These are phyloP conservation scores for Macrobrachium nipponense DNA, from an alignment of 1,140 invertebrate genomes.

Conservation along the genomic window DNA sequence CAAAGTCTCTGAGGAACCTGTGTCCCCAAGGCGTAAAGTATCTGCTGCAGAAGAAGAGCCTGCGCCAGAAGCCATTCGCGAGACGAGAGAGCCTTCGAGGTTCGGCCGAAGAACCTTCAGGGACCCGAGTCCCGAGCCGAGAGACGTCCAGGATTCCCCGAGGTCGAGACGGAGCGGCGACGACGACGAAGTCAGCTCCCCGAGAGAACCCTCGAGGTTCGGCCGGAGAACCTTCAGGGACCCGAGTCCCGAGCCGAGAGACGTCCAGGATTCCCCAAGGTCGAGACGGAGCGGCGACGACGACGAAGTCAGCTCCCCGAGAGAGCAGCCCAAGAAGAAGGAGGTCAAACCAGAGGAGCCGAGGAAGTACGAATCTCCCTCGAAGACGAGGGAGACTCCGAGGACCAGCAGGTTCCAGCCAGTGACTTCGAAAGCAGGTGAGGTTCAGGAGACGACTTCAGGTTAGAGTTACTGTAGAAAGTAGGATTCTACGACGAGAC, in stretches of 20 bases:
- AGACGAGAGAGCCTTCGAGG: neutral
- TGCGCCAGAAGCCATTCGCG: neutral
- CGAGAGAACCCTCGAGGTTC: neutral
- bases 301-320: neutral
- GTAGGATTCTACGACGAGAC: no score
- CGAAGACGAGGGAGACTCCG: neutral
- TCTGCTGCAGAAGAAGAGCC: neutral
- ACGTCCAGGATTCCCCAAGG: no score
- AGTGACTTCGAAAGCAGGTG: constrained; percentile 6
- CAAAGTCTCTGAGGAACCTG: neutral
- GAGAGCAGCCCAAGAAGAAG: constrained; percentile 3
- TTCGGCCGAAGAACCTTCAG: neutral
- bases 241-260: neutral
- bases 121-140: neutral
- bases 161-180: no score
- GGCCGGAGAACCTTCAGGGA: neutral
- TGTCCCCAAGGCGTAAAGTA: no score
- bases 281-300: no score
- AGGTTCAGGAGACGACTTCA: no score
- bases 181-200: neutral
- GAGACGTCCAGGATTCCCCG: no score
- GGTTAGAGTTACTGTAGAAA: no score
- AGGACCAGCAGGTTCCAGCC: neutral
- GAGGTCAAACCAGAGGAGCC: constrained; percentile 12
- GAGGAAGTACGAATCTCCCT: neutral